Base-by-base conservation (phyloP, 2,113 vertebrate genomes). In the Atrichornis clamosus region DNA sequence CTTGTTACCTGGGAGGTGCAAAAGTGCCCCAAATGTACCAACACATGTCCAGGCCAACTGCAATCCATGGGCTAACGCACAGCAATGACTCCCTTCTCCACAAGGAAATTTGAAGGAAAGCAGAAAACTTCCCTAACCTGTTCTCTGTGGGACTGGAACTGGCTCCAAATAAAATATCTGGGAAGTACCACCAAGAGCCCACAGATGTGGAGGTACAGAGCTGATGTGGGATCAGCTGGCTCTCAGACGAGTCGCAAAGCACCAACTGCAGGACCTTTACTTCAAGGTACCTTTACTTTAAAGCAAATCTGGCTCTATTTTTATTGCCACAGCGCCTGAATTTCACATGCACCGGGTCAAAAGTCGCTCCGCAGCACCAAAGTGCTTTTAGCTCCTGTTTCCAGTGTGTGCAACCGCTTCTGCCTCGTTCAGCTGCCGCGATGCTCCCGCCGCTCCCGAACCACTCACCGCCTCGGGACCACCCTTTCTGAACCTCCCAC, bases 361-460 rank as follows among this genome's bases (percentile, higher is more conserved):
- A 35, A 35, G 15, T 23, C 20, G 26, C 55, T n/a, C 3, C 28
- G 2, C 11, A 12, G 47, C 53, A 4, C n/a, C 3, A 0, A 0
- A 18, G 5, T 0, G 11, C 62, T 41, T 26, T 3, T 21, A 1
- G 62, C 10, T 62, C 35, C 11, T 0, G 41, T 33, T 62, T 4
- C n/a, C 79, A 4, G 63, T 0, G 30, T 1, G n/a, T 0, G 39
- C 53, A 1, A 60, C 23, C 78, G 0, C 60, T 23, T 3, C 33
- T 39, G 52, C 33, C 44, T 26, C 7, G 28, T 2, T 12, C 74
- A 2, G 8, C 60, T 3, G 27, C 63, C 32, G 44, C 44, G 52
- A 16, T 18, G 47, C 39, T 13, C 26, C 49, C 18, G 39, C 47
- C 37, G 8, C 1, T 35, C 46, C 44, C 22, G 44, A 67, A 32